Evolutionary conservation across 1,140 invertebrate genomes (phyloP).

Genomic region (Drosophila parvula): DNA sequence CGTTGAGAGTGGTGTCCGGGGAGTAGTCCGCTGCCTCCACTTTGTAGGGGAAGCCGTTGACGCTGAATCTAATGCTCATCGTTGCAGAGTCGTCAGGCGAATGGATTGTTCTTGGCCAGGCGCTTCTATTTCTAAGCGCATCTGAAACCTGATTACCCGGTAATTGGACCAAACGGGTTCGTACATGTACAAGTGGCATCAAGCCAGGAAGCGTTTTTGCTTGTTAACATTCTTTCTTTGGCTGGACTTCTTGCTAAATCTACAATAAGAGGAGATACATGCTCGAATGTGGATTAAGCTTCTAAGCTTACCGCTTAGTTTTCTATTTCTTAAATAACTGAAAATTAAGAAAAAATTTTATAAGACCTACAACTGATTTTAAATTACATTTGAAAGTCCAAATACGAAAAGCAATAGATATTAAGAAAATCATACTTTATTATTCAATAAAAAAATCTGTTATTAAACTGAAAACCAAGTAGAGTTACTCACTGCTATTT

Average conservation of each 20-base stretch:
- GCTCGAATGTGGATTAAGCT: neutral
- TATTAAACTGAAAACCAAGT: too few species aligned
- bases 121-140: constrained; percentile 53
- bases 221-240: neutral
- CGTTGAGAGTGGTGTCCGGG: constrained; percentile 87
- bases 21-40: constrained; percentile 61
- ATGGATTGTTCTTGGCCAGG: constrained; percentile 11
- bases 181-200: constrained; percentile 17
- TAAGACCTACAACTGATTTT: too few species aligned
- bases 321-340: too few species aligned
- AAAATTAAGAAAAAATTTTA: too few species aligned
- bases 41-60: constrained; percentile 68
- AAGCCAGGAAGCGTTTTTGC: constrained; percentile 12
- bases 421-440: too few species aligned
- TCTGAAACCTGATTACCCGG: constrained; percentile 48
- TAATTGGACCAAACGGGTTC: constrained; percentile 60
- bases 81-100: constrained; percentile 25
- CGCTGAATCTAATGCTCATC: constrained; percentile 72
- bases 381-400: too few species aligned
- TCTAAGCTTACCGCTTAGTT: neutral
- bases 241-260: constrained; percentile 1
- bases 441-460: too few species aligned
- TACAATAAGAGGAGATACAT: neutral
- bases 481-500: too few species aligned
- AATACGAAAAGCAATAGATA: too few species aligned